These are phyloP conservation scores for Scaptomyza reducta DNA, from an alignment of 2,888 invertebrate genomes.

Conservation along the genomic window DNA sequence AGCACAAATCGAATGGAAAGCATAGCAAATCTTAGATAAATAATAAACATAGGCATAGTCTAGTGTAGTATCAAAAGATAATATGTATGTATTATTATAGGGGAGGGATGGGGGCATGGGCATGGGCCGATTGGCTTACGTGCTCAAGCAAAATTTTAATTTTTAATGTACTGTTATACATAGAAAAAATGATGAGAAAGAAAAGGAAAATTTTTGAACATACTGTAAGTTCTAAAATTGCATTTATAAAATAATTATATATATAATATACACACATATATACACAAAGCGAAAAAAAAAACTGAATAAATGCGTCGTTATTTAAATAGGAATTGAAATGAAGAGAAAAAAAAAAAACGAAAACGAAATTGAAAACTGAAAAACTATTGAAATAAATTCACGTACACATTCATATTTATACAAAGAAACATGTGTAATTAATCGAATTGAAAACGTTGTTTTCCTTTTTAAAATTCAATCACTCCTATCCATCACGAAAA, in stretches of 20 bases:
- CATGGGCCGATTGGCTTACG: constrained; percentile 23
- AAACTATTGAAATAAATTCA: constrained; percentile 45
- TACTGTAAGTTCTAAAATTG: constrained; percentile 80
- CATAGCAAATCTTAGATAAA: constrained; percentile 71
- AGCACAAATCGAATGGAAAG: constrained; percentile 65
- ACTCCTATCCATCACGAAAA: constrained; percentile 63
- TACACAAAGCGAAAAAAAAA: constrained; percentile 32
- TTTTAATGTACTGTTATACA: constrained; percentile 71
- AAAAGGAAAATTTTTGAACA: constrained; percentile 71
- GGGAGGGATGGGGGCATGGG: not conserved
- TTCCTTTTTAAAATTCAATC: constrained; percentile 49
- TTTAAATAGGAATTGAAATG: constrained; percentile 71
- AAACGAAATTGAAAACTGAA: constrained; percentile 40
- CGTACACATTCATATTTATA: constrained; percentile 19
- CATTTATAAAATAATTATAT: constrained; percentile 66
- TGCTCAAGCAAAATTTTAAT: constrained; percentile 74
- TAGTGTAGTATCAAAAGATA: constrained; percentile 67
- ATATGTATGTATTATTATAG: constrained; percentile 31
- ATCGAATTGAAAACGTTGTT: constrained; percentile 48
- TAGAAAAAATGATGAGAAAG: constrained; percentile 30
- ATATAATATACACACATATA: constrained; percentile 53
- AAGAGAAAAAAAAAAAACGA: constrained; percentile 22
- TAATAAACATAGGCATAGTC: constrained; percentile 57
- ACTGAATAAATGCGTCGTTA: constrained; percentile 58
- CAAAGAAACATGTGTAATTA: constrained; percentile 11